A percentile compares a stretch with the other conserved stretches of the same genome.
Evolutionary conservation across 2,113 vertebrate genomes (phyloP).

Genomic region (Albula glossodonta): DNA sequence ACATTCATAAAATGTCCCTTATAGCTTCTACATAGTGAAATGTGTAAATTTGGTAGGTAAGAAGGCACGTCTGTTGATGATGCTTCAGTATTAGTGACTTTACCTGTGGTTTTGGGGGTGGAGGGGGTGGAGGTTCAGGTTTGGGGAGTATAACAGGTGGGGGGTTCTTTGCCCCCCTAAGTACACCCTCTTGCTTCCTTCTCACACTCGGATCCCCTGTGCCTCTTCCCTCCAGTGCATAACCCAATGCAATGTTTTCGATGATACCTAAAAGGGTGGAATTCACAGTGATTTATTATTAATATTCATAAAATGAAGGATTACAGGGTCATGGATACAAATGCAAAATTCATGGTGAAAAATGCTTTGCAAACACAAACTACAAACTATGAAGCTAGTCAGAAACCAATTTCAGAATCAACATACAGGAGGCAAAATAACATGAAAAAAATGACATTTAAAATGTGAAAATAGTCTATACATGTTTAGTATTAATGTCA

Average conservation of each 20-base stretch:
- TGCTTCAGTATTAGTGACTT: not conserved
- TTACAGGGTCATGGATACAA: not conserved
- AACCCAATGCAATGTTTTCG: conserved; percentile 40
- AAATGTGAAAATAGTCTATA: too few relatives aligned
- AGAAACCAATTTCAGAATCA: too few relatives aligned
- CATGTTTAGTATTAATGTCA: too few relatives aligned
- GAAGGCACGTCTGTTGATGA: not conserved
- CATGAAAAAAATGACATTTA: too few relatives aligned
- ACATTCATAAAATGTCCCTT: not conserved
- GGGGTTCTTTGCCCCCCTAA: not conserved
- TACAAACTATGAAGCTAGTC: too few relatives aligned
- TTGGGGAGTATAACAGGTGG: not conserved
- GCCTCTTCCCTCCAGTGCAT: conserved; percentile 47
- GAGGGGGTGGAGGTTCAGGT: not conserved
- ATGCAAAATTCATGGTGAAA: too few relatives aligned
- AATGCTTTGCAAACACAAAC: too few relatives aligned
- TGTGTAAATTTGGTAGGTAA: too few relatives aligned
- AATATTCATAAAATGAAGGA: not conserved
- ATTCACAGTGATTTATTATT: not conserved
- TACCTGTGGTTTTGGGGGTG: conserved; percentile 25
- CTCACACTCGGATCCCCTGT: conserved; percentile 15
- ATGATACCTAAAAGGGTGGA: conserved; percentile 54
- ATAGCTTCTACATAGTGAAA: not conserved
- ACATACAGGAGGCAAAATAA: too few relatives aligned
- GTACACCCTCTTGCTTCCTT: conserved; percentile 16